Percentiles rank a stretch among this genome's conserved stretches.
These are phyloP conservation scores for Drosophila kepulauana DNA, from an alignment of 1,140 invertebrate genomes.

Conservation along the genomic window DNA sequence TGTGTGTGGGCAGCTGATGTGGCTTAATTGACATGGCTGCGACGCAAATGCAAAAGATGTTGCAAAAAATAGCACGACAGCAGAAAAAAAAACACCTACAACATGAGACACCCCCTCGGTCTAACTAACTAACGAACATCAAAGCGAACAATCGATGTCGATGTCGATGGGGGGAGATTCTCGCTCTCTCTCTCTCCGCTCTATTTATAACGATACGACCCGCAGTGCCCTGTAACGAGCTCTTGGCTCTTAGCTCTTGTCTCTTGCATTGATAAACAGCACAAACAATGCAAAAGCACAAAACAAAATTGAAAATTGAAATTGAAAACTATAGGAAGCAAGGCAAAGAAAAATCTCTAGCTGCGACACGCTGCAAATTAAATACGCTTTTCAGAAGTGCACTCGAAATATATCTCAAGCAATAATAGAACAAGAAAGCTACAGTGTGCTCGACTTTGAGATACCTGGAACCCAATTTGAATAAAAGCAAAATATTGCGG, in stretches of 20 bases:
- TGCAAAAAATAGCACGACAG: slow-evolving; percentile 66
- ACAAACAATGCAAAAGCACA: slow-evolving; percentile 51
- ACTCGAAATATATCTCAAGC: background rate
- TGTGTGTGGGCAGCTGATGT: slow-evolving; percentile 23
- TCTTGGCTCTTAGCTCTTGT: slow-evolving; percentile 20
- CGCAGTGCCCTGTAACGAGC: slow-evolving; percentile 62
- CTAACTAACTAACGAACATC: slow-evolving; percentile 40
- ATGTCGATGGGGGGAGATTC: background rate
- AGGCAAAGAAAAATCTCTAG: background rate
- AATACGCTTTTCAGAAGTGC: background rate
- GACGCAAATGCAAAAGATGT: slow-evolving; percentile 67
- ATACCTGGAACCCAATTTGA: no score
- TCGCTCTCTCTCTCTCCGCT: slow-evolving; percentile 17
- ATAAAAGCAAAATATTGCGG: no score
- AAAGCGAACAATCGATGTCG: slow-evolving; percentile 55
- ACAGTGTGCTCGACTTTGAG: no score
- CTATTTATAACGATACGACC: slow-evolving; percentile 65
- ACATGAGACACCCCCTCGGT: slow-evolving; percentile 14
- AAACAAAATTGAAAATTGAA: slow-evolving; percentile 44
- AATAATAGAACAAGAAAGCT: background rate
- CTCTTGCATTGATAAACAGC: slow-evolving; percentile 61
- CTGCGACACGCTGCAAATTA: background rate
- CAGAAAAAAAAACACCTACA: background rate
- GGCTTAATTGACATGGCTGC: slow-evolving; percentile 60
- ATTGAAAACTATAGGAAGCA: slow-evolving; percentile 46